phyloP scores from a whole-genome alignment of 2,113 vertebrate genomes.

The Misgurnus mizolepis region DNA sequence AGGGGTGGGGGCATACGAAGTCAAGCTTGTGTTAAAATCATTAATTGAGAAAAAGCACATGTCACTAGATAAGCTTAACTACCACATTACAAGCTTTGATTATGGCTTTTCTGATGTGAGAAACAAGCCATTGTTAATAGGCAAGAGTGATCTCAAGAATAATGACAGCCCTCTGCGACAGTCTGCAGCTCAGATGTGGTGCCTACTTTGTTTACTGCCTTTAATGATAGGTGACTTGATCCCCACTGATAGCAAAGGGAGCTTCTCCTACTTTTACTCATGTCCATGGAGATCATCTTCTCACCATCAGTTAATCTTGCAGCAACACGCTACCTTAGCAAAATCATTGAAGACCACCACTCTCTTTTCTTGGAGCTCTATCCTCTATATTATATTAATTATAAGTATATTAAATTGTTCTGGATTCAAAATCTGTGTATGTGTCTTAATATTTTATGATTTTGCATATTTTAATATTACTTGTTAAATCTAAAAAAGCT shows the following conservation, averaged over 20 bases:
- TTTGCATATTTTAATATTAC: too few relatives aligned
- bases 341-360: slow-evolving; percentile 28
- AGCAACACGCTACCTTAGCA: slow-evolving; percentile 5
- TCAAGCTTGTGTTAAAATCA: slow-evolving; percentile 33
- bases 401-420: too few relatives aligned
- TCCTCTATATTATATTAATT: neutral
- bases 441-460: too few relatives aligned
- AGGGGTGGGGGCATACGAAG: slow-evolving; percentile 16
- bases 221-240: slow-evolving; percentile 18
- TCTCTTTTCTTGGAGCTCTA: slow-evolving; percentile 1
- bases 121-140: slow-evolving; percentile 28
- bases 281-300: slow-evolving; percentile 26
- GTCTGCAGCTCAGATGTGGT: slow-evolving; percentile 30
- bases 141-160: slow-evolving; percentile 16
- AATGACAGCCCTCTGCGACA: neutral
- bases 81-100: slow-evolving; percentile 34
- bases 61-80: slow-evolving; percentile 22
- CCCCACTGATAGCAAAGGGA: slow-evolving; percentile 23
- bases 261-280: slow-evolving; percentile 13
- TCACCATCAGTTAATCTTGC: slow-evolving; percentile 19
- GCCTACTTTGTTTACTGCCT: slow-evolving; percentile 15
- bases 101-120: slow-evolving; percentile 24
- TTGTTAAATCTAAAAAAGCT: too few relatives aligned
- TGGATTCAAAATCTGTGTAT: too few relatives aligned
- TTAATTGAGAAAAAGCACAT: slow-evolving; percentile 30